These are phyloP conservation scores for Caenorhabditis plicata DNA, from an alignment of 2,888 invertebrate species.

Conservation along the genomic window DNA sequence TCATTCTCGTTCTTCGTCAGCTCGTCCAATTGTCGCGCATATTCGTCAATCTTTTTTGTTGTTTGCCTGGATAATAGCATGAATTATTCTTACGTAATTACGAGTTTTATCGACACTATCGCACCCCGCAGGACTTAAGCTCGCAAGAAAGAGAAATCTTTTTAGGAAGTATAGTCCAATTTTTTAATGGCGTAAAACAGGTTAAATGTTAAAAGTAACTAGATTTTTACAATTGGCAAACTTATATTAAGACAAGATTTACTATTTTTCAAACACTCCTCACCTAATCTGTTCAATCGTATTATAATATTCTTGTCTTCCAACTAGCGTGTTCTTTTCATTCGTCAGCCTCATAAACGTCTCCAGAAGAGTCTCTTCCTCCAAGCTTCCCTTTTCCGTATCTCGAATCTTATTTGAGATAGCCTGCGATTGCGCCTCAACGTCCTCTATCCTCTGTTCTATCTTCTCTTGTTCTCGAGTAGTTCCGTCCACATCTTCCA, in stretches of 20 bases:
- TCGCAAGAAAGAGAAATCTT: too few relatives aligned
- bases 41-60: slow-evolving; percentile 18
- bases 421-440: slow-evolving; percentile 33
- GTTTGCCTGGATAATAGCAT: slow-evolving; percentile 8
- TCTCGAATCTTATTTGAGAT: slow-evolving; percentile 32
- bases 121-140: background rate
- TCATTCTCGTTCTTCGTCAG: slow-evolving; percentile 26
- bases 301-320: slow-evolving; percentile 48
- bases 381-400: slow-evolving; percentile 43
- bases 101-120: background rate
- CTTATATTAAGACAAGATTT: background rate
- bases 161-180: too few relatives aligned
- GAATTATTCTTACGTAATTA: slow-evolving; percentile 1
- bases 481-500: slow-evolving; percentile 44
- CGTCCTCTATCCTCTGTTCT: slow-evolving; percentile 26
- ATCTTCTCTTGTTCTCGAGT: slow-evolving; percentile 31
- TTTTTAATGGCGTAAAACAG: too few relatives aligned
- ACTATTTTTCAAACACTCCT: background rate
- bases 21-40: slow-evolving; percentile 24
- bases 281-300: slow-evolving; percentile 42
- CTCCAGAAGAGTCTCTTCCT: slow-evolving; percentile 44
- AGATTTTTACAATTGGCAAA: too few relatives aligned
- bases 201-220: too few relatives aligned
- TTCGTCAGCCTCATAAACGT: slow-evolving; percentile 45
- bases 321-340: slow-evolving; percentile 45